Conservation (phyloP, 2,113 vertebrate genomes). For the Mustela lutreola region DNA sequence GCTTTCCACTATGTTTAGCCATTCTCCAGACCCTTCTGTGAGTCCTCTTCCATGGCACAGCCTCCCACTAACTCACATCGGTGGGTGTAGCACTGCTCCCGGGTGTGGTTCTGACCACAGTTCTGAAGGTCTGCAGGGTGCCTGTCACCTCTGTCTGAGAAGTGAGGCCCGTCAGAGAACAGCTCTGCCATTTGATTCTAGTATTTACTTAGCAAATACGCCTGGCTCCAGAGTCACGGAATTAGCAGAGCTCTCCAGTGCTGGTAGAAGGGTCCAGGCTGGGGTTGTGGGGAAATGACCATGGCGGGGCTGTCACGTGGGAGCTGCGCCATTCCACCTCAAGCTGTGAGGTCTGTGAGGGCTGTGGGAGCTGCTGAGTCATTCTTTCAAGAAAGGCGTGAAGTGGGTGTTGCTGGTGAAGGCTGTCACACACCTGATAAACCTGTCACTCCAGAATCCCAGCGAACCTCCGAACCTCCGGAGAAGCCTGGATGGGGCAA, state of each 20-base stretch:
- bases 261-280: background rate
- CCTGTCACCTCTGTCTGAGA: background rate
- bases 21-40: too few species aligned
- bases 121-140: background rate
- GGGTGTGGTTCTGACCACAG: background rate
- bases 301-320: too few species aligned
- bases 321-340: background rate
- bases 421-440: background rate
- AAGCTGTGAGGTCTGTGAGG: background rate
- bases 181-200: background rate
- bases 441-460: background rate
- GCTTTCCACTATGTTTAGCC: too few species aligned
- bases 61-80: too few species aligned
- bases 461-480: background rate
- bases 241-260: background rate
- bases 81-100: accelerated
- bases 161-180: background rate
- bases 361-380: too few species aligned
- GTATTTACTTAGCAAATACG: background rate
- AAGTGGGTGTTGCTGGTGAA: background rate
- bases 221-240: background rate
- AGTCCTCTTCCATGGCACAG: accelerated
- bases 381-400: background rate
- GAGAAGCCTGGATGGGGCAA: background rate
- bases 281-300: background rate